Evolutionary conservation across 2,113 vertebrate genomes (phyloP).

Genomic region (Brachypteracias leptosomus): DNA sequence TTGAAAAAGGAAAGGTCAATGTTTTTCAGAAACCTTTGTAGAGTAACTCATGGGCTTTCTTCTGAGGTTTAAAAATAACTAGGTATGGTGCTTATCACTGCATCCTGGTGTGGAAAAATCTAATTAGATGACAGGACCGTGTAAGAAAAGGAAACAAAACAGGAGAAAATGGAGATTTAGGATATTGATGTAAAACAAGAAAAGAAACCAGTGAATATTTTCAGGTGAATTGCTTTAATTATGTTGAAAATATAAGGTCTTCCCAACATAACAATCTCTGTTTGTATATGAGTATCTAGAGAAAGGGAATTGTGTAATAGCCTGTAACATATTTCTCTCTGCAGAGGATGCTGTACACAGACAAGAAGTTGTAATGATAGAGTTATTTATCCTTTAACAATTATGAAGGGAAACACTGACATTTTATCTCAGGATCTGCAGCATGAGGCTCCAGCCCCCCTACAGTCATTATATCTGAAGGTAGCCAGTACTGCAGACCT

Average conservation of each 20-base stretch:
- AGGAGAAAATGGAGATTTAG: not conserved
- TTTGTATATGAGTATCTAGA: not conserved
- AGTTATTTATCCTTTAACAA: not conserved
- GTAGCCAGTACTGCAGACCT: not conserved
- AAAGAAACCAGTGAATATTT: not conserved
- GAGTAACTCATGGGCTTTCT: not conserved
- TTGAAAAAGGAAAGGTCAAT: not conserved
- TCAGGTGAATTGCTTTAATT: not conserved
- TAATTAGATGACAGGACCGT: not conserved
- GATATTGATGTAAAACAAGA: not conserved
- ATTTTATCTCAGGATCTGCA: not conserved
- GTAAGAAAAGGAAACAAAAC: not conserved
- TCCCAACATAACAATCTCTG: not conserved
- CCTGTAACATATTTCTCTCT: not conserved
- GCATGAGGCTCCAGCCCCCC: not conserved
- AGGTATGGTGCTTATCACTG: not conserved
- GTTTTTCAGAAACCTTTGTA: not conserved
- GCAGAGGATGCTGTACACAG: not conserved
- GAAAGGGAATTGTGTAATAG: not conserved
- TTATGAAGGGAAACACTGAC: not conserved
- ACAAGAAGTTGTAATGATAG: not conserved
- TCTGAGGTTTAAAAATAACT: not conserved
- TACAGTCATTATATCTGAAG: accelerated
- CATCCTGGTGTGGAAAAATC: not conserved
- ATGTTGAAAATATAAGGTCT: not conserved